Evolutionary conservation across 2,797 vertebrate genomes (phyloP).

Genomic region (Tachyglossus aculeatus): DNA sequence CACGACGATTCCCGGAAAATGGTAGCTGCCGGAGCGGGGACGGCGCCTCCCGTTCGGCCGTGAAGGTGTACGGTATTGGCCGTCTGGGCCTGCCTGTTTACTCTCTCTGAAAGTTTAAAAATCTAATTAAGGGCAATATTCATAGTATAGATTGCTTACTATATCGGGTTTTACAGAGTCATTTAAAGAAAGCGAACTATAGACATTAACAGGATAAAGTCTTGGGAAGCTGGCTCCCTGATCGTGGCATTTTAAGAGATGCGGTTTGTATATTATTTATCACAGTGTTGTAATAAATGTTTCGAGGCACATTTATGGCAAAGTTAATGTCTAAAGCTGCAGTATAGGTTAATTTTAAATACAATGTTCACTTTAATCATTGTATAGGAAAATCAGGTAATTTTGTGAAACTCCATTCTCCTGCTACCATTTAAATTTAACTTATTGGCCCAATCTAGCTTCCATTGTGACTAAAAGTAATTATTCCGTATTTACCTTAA

Average conservation of each 20-base stretch:
- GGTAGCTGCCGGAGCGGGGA: slow-evolving; percentile 74
- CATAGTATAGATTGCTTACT: slow-evolving; percentile 79
- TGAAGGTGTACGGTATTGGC: slow-evolving; percentile 52
- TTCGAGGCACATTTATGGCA: slow-evolving; percentile 71
- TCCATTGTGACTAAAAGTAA: background rate
- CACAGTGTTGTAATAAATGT: slow-evolving; percentile 80
- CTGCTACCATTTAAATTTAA: slow-evolving; percentile 48
- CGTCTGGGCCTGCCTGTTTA: slow-evolving; percentile 57
- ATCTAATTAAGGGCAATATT: slow-evolving; percentile 73
- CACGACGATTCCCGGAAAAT: slow-evolving; percentile 94
- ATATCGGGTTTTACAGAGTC: slow-evolving; percentile 80
- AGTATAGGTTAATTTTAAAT: slow-evolving; percentile 41
- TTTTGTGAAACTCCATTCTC: slow-evolving; percentile 35
- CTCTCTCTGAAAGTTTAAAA: slow-evolving; percentile 70
- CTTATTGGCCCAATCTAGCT: slow-evolving; percentile 63
- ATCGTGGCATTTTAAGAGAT: slow-evolving; percentile 83
- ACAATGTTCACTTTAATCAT: slow-evolving; percentile 62
- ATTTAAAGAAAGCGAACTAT: slow-evolving; percentile 68
- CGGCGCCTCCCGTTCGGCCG: background rate
- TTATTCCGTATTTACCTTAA: slow-evolving; percentile 4
- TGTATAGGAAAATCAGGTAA: slow-evolving; percentile 28
- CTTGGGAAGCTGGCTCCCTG: slow-evolving; percentile 99
- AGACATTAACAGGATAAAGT: slow-evolving; percentile 75
- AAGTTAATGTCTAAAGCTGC: slow-evolving; percentile 57
- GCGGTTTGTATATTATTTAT: slow-evolving; percentile 94